Evolutionary conservation across 2,113 vertebrate genomes (phyloP), one percentile per base, ranked within the genome.

Genomic region (Sminthopsis crassicaudata): DNA sequence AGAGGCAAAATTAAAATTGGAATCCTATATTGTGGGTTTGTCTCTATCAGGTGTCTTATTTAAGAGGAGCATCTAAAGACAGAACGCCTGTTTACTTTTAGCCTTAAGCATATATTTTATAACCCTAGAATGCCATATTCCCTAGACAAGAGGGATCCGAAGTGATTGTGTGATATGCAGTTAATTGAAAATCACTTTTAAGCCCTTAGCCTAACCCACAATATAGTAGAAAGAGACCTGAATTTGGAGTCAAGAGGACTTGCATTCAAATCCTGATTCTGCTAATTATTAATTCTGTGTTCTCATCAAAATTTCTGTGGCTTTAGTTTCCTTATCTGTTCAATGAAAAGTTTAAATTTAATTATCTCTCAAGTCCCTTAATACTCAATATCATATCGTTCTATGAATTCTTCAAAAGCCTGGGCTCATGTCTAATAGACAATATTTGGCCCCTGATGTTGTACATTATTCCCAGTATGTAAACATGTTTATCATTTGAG

Each of bases 131-230:
- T 46, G 93, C 92, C 60, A 50, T 42, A 55, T 57, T 94, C 94
- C 54, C 76, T 36, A 93, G 84, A 57, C 53, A 54, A 94, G 93
- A 91, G 16, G 30, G 25, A 24, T 50, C 54, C 91, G 91, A 94
- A 76, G 55, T 53, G 22, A 93, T 76, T 90, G 22, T 46, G 54
- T 90, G 8, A 0, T 42, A n/a, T 93, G 91, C 92, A 48, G 36
- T 93, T 94, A 92, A 93, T 97, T 91, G 96, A 88, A 97, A 96
- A 94, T 96, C 91, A 76, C 89, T 89, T 89, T 91, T 84, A 95
- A 90, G 84, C 46, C 51, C 95, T 57, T 91, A 42, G 67, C 19
- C 67, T 84, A 84, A n/a, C n/a, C n/a, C 6, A 23, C 19, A 42
- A 8, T 84, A 42, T 19, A 8, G 19, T 84, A 19, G 5, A 84